Evolutionary conservation across 1,140 invertebrate species (phyloP), one percentile per base, ranked within the genome.

Genomic region (Heterodera carotae): DNA sequence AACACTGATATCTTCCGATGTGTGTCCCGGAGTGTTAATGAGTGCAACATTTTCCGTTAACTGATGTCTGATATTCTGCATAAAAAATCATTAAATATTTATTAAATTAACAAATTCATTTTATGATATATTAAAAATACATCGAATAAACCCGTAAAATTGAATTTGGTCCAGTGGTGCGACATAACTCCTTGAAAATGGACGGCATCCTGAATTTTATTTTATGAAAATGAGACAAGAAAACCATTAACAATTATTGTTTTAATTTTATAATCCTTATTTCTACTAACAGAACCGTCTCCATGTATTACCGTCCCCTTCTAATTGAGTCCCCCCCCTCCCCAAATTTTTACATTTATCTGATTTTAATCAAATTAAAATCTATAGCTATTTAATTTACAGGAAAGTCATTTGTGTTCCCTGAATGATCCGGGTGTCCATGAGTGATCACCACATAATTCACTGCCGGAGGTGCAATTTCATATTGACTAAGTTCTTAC

Each of bases 381-480:
- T n/a, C n/a, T n/a, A n/a, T n/a, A n/a, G n/a, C n/a, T n/a, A n/a
- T n/a, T n/a, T n/a, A n/a, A 29, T 36, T 75, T 48, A 36, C 36
- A 12, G 48, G 33, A 53, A 80, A 81, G 18, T 79, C 81, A 29
- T 84, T 86, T 27, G 80, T 78, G 31, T 85, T 85, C 22, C 84
- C 84, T n/a, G 79, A 62, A 62, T 85, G 84, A 48, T 85, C 84
- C 1, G 85, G 78, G 80, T 86, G 84, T 8, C 85, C 84, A 73
- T 86, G 84, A 7, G 85, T 86, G 25, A 82, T 85, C 4, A 86
- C 76, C 6, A 86, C 84, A 66, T 85, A 85, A 68, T 86, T 62
- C 29, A 86, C 81, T 4, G 60, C 25, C 18, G 84, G 84, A n/a
- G 84, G 84, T n/a, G 81, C 75, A 34, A 86, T 77, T 33, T 80